phyloP scores from a whole-genome alignment of 2,113 vertebrate species.

The Grantiella picta region DNA sequence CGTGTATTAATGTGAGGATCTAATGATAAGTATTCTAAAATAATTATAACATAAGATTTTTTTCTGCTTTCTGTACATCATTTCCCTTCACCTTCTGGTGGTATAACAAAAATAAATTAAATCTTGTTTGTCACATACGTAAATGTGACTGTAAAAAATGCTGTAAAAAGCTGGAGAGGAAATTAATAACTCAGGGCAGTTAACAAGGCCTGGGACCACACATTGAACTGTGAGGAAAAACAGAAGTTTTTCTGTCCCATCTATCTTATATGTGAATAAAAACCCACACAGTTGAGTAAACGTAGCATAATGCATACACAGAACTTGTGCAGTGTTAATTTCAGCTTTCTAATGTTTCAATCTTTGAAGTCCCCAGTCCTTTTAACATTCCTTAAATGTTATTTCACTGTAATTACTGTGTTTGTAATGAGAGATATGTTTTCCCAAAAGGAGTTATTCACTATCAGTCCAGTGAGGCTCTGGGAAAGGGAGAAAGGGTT shows the following conservation, averaged over 20 bases:
- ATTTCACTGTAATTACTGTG: constrained; percentile 1
- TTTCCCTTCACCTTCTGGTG: neutral
- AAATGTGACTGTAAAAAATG: neutral
- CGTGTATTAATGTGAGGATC: neutral
- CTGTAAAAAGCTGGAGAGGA: neutral
- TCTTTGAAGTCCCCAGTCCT: constrained; percentile 9
- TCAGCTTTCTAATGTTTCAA: constrained; percentile 1
- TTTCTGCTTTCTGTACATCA: neutral
- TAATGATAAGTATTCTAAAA: neutral
- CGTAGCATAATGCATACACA: neutral
- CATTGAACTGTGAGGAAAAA: neutral
- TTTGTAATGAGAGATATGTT: neutral
- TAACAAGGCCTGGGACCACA: constrained; percentile 30
- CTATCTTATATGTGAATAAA: neutral
- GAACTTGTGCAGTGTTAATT: neutral
- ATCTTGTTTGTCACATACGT: neutral
- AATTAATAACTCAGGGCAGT: constrained; percentile 17
- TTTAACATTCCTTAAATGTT: constrained; percentile 30
- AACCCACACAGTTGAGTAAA: neutral
- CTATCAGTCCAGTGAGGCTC: neutral
- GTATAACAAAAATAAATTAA: neutral
- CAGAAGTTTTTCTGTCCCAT: neutral
- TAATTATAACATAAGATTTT: neutral
- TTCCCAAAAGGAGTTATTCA: neutral
- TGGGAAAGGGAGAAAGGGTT: neutral